Evolutionary conservation across 2,797 vertebrate species (phyloP), one percentile per base, ranked within the genome.

Genomic region (Scleropages formosus): DNA sequence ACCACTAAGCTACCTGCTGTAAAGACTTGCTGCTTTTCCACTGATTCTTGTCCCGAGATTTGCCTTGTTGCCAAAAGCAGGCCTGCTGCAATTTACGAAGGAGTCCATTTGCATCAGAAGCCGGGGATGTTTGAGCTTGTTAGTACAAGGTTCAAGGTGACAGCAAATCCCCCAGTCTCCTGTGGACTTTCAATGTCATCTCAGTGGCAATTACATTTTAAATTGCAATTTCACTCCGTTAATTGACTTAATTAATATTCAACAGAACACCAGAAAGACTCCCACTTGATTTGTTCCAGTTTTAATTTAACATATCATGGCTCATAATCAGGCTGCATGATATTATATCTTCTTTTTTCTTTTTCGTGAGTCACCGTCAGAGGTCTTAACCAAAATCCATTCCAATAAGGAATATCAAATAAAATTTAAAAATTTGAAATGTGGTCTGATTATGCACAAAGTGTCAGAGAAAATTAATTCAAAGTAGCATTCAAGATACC

Each of bases 281-380:
- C 86, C 87, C 84, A 87, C 87, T 89, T 80, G 85, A 92, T 92
- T 91, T 86, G 91, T 90, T 90, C 86, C 84, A 64, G 79, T 90
- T 91, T 90, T 92, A 92, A 93, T 91, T 85, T 87, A 91, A 93
- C 92, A 93, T 89, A 92, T 88, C 90, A 92, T 79, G 87, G 81
- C 85, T 87, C 80, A 82, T 92, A 86, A 91, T 91, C 87, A 79
- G 81, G 49, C 87, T 82, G 66, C 82, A 85, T 8, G 80, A 84
- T 85, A 76, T 22, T 83, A 83, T 83, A 82, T 86, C 85, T 58
- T 56, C 12, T 49, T 64, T 44, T 27, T 81, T 73, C 80, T 81
- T 80, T 74, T 76, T 82, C 79, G 83, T 71, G 10, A 80, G 67
- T 71, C 56, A 27, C 79, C 80, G 82, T 82, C 75, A 83, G 73